Percentiles rank a stretch among this genome's conserved stretches.
These are phyloP conservation scores for Neodiprion lecontei DNA, from an alignment of 1,140 invertebrate species.

Conservation along the genomic window DNA sequence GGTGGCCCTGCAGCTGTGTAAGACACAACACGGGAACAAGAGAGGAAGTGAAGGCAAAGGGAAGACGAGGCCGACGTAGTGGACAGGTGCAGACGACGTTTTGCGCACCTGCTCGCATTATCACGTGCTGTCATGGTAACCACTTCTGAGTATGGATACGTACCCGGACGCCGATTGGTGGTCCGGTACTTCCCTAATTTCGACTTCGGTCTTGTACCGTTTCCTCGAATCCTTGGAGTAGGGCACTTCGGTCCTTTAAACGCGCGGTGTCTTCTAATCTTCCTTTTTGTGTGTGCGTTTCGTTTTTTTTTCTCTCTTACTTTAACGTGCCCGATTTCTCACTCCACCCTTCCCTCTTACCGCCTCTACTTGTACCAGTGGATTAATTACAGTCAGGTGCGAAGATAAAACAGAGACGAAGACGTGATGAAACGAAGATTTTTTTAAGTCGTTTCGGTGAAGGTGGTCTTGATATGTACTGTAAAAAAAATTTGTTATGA, in stretches of 20 bases:
- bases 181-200: not conserved
- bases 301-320: too few species aligned
- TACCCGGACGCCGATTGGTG: not conserved
- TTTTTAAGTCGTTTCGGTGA: too few species aligned
- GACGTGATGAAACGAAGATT: too few species aligned
- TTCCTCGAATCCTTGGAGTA: not conserved
- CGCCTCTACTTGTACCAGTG: too few species aligned
- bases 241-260: not conserved
- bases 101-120: conserved; percentile 25
- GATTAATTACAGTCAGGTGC: too few species aligned
- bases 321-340: too few species aligned
- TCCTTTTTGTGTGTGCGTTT: not conserved
- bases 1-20: too few species aligned
- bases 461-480: too few species aligned
- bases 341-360: too few species aligned
- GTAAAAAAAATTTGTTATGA: too few species aligned
- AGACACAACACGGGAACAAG: not conserved
- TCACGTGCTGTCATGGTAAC: conserved; percentile 18
- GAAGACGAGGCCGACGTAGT: not conserved
- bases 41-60: not conserved
- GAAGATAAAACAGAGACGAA: too few species aligned
- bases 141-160: not conserved
- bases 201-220: not conserved
- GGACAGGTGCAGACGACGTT: conserved; percentile 20
- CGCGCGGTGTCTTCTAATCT: not conserved